These are phyloP conservation scores for Drosophila pandora DNA, from an alignment of 1,140 invertebrate genomes.

Conservation along the genomic window DNA sequence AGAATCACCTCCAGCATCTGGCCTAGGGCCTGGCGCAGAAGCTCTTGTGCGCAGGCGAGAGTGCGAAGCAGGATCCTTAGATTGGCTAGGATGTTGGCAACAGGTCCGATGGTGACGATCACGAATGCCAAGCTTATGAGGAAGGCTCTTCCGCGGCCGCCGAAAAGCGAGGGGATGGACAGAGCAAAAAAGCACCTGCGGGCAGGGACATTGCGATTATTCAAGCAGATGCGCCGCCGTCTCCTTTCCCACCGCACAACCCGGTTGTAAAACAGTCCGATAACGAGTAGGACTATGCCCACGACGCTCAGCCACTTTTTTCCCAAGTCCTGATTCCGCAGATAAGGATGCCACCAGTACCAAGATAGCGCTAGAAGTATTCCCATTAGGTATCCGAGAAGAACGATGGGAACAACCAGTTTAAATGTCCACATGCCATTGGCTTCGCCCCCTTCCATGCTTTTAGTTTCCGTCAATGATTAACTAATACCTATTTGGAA, in stretches of 20 bases:
- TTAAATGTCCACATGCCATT: slow-evolving; percentile 28
- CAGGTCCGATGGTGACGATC: slow-evolving; percentile 90
- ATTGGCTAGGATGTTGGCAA: slow-evolving; percentile 91
- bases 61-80: slow-evolving; percentile 90
- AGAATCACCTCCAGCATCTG: slow-evolving; percentile 87
- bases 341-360: slow-evolving; percentile 43
- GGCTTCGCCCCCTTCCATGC: not conserved
- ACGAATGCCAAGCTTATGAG: slow-evolving; percentile 91
- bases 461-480: not conserved
- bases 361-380: slow-evolving; percentile 22
- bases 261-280: slow-evolving; percentile 36
- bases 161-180: slow-evolving; percentile 90
- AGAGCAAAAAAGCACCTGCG: slow-evolving; percentile 88
- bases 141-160: slow-evolving; percentile 90
- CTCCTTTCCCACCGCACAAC: slow-evolving; percentile 24
- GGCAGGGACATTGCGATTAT: not conserved
- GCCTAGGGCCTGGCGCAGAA: slow-evolving; percentile 87
- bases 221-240: slow-evolving; percentile 5
- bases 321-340: slow-evolving; percentile 14
- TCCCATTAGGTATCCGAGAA: slow-evolving; percentile 42
- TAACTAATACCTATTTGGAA: not conserved
- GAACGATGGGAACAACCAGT: slow-evolving; percentile 18
- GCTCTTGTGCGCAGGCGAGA: slow-evolving; percentile 91
- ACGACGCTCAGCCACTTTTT: slow-evolving; percentile 25
- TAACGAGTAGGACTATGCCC: slow-evolving; percentile 1